A percentile compares a stretch with the other conserved stretches of the same genome.
Conservation (phyloP, 2,888 invertebrate species). For the Syrphus vitripennis region DNA sequence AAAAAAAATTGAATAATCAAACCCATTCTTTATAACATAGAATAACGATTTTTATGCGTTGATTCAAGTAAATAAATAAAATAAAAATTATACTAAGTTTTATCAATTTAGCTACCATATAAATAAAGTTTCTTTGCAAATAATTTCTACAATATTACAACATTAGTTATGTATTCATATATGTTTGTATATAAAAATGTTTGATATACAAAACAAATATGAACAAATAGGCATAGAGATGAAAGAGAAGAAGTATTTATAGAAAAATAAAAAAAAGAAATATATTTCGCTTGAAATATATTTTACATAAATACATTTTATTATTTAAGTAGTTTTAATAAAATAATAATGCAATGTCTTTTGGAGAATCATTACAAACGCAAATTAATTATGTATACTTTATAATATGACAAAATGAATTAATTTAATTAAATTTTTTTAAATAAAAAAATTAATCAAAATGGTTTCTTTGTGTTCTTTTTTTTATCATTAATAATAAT, state of each 20-base stretch:
- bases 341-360: constrained; percentile 7
- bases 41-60: not conserved
- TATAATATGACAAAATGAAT: not conserved
- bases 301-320: not conserved
- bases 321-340: constrained; percentile 27
- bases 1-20: not conserved
- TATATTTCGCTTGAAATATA: not conserved
- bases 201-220: not conserved
- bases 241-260: not conserved
- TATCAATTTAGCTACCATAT: not conserved
- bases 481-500: too few relatives aligned
- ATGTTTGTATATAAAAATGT: not conserved
- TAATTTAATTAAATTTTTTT: constrained; percentile 36
- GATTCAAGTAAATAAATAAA: not conserved
- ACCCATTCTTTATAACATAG: not conserved
- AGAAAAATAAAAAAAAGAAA: not conserved
- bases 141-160: not conserved
- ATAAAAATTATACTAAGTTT: too few relatives aligned
- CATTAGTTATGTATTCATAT: not conserved
- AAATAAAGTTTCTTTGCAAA: not conserved
- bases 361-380: not conserved
- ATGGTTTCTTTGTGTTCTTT: not conserved
- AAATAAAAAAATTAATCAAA: constrained; percentile 26
- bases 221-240: not conserved
- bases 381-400: not conserved